Conservation (phyloP, 2,888 invertebrate genomes). For the Trissonchulus sp. region DNA sequence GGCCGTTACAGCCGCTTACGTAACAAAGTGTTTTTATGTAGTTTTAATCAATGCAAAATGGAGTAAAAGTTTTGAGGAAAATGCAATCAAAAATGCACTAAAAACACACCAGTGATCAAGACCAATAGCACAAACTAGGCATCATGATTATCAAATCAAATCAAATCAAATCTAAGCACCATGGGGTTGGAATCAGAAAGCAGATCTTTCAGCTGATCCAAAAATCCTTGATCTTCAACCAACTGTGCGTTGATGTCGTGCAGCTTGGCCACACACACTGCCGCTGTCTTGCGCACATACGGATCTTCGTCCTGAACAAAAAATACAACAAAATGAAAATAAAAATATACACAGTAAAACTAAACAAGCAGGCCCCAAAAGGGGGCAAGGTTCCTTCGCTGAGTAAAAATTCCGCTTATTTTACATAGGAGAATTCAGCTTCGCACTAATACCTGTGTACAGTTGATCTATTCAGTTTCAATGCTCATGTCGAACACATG, state of each 20-base stretch:
- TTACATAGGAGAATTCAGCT: no score
- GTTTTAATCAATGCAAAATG: no score
- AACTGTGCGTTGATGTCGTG: conserved; percentile 81
- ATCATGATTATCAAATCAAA: background rate
- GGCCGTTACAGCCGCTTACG: no score
- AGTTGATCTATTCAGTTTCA: no score
- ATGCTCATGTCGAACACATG: no score
- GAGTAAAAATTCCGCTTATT: no score
- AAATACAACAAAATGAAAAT: background rate
- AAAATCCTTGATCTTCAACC: conserved; percentile 81
- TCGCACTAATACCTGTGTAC: no score
- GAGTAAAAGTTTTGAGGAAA: no score
- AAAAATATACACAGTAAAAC: background rate
- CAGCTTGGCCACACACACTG: conserved; percentile 96
- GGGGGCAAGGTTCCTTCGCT: no score
- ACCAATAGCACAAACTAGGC: background rate
- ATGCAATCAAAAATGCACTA: no score
- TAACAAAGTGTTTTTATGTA: no score
- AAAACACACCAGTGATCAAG: background rate
- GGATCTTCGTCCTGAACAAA: conserved; percentile 77
- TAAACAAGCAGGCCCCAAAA: no score
- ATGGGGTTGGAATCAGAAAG: conserved; percentile 98
- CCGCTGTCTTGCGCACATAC: conserved; percentile 95
- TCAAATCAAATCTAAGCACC: conserved; percentile 59
- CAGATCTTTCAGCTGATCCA: conserved; percentile 91